phyloP scores from a whole-genome alignment of 2,797 vertebrate species.

The Cephalopachus bancanus region DNA sequence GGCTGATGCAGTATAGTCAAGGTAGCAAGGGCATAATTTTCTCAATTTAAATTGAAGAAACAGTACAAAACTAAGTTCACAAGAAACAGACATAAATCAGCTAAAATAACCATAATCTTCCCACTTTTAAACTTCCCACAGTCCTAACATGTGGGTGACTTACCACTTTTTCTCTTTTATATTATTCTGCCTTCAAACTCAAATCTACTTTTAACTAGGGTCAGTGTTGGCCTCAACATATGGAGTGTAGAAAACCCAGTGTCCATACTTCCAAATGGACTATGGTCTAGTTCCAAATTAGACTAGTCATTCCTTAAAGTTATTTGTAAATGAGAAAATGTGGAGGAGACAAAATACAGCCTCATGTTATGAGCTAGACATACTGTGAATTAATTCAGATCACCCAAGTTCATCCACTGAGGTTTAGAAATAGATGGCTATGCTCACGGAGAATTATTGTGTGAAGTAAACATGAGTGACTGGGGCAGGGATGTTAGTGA shows the following conservation, averaged over 20 bases:
- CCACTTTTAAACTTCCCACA: background rate
- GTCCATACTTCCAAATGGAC: background rate
- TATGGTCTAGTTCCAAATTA: background rate
- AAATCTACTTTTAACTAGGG: background rate
- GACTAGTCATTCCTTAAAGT: background rate
- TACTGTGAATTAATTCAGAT: background rate
- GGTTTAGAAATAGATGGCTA: background rate
- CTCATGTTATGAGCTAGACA: background rate
- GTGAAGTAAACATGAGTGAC: background rate
- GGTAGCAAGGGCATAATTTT: background rate
- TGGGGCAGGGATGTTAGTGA: background rate
- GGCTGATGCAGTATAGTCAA: background rate
- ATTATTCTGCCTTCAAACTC: background rate
- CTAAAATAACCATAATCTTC: background rate
- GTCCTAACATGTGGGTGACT: background rate
- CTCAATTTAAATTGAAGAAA: background rate
- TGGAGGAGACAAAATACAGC: background rate
- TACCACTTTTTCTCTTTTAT: background rate
- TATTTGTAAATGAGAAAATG: background rate
- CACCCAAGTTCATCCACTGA: background rate
- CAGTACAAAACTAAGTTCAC: background rate
- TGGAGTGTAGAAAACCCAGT: rapidly evolving
- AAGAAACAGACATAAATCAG: background rate
- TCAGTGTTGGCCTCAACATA: background rate
- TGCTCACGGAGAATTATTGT: background rate